Base-by-base conservation (phyloP, 1,140 invertebrate genomes). In the Medauroidea extradentata region DNA sequence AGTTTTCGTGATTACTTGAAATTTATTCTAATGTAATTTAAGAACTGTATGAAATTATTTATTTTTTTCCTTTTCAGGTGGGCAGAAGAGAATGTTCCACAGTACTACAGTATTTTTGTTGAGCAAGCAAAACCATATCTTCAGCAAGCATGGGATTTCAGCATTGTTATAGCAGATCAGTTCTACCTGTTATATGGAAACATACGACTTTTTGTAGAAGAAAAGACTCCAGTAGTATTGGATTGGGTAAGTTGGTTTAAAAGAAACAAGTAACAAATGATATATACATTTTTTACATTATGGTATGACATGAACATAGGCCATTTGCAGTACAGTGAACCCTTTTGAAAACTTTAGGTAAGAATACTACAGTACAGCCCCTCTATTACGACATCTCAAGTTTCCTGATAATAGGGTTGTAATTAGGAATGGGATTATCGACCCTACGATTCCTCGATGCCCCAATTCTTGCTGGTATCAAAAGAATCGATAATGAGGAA, bases 41-140 rank as follows among this genome's bases (percentile, higher is more conserved):
- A 18, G 11, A 14, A 9, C 19, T 50, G 8, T 2, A 2, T 38
- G 16, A 1, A 24, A 18, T 2, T 50, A 25, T 25, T 27, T 50
- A 19, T 19, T 5, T 34, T 14, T 23, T 42, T 8, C n/a, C 4
- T 38, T 57, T 57, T 29, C 19, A 61, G 60, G 18, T 59, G 81
- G 77, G 68, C 85, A 42, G 82, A 89, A 65, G 76, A 81, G 18
- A 83, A 80, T 67, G 81, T 82, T n/a, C 87, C 87, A 1, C 74
- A 83, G 16, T 86, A 86, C 66, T 84, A 83, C 46, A 75, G 78
- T 48, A 71, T 73, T 42, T 75, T 78, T n/a, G 66, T 74, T n/a
- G 79, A 82, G 42, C 68, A 79, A 24, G 73, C 75, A 18, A 75
- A 78, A 63, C 83, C 86, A 0, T 88, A 87, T 65, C 65, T 78